Percentiles rank a stretch among this genome's conserved stretches.
These are phyloP conservation scores for Palaemon carinicauda DNA, from an alignment of 1,140 invertebrate species.

Conservation along the genomic window DNA sequence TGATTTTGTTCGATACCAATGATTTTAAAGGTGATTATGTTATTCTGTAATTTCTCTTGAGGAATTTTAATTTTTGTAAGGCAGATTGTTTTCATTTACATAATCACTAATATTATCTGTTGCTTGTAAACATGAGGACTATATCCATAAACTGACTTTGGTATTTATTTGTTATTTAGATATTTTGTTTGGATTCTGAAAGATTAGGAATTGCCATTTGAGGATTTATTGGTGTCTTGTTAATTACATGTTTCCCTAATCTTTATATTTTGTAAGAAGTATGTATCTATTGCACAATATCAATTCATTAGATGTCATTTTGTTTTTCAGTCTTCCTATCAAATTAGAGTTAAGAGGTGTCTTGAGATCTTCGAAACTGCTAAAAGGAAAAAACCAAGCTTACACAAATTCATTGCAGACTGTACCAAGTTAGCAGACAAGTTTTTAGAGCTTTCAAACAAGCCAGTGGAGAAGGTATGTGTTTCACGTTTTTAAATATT, in stretches of 20 bases:
- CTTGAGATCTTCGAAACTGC: slow-evolving; percentile 79
- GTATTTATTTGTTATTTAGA: too few species aligned
- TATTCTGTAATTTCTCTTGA: too few species aligned
- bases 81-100: too few species aligned
- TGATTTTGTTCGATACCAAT: too few species aligned
- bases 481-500: slow-evolving; percentile 59
- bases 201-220: too few species aligned
- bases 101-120: too few species aligned
- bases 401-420: slow-evolving; percentile 76
- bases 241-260: background rate
- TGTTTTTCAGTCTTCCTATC: slow-evolving; percentile 75
- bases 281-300: background rate
- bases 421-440: slow-evolving; percentile 83
- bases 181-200: too few species aligned
- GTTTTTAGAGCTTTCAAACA: slow-evolving; percentile 84
- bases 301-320: background rate
- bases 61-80: too few species aligned
- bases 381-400: slow-evolving; percentile 70
- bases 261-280: background rate
- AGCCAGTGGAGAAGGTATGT: slow-evolving; percentile 68
- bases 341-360: slow-evolving; percentile 77
- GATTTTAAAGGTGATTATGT: too few species aligned
- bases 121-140: too few species aligned
- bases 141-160: too few species aligned
- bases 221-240: too few species aligned